phyloP scores from a whole-genome alignment of 2,797 vertebrate genomes.

The Sebastolobus alascanus region DNA sequence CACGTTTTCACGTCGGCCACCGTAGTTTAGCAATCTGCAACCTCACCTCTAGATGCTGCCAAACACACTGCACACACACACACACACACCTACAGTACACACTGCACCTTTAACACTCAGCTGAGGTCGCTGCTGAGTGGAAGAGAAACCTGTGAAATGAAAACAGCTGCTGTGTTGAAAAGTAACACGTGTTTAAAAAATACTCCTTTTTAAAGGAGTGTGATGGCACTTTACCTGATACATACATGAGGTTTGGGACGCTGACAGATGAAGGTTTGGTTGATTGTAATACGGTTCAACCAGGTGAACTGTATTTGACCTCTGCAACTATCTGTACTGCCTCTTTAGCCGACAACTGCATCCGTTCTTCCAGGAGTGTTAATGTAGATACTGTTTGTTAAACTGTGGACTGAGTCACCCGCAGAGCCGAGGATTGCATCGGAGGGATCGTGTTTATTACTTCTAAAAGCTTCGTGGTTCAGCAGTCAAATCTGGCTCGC shows the following conservation, averaged over 20 bases:
- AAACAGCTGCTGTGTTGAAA: constrained; percentile 22
- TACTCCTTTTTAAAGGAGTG: background rate
- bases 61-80: background rate
- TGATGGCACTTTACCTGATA: constrained; percentile 37
- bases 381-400: background rate
- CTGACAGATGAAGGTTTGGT: constrained; percentile 12
- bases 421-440: background rate
- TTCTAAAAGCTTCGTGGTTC: background rate
- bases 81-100: no score
- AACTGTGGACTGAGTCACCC: background rate
- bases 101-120: background rate
- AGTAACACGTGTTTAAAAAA: constrained; percentile 1
- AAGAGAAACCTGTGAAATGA: background rate
- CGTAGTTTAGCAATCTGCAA: background rate
- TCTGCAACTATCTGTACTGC: constrained; percentile 17
- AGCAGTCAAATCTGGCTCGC: background rate
- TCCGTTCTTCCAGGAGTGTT: background rate
- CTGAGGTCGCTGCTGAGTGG: background rate
- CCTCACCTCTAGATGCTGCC: background rate
- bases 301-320: background rate
- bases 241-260: background rate
- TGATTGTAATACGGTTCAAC: background rate
- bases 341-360: constrained; percentile 12
- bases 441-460: background rate
- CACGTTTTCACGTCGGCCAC: no score